Evolutionary conservation across 2,797 vertebrate genomes (phyloP), one percentile per base, ranked within the genome.

Genomic region (Toxotes lorentzi): DNA sequence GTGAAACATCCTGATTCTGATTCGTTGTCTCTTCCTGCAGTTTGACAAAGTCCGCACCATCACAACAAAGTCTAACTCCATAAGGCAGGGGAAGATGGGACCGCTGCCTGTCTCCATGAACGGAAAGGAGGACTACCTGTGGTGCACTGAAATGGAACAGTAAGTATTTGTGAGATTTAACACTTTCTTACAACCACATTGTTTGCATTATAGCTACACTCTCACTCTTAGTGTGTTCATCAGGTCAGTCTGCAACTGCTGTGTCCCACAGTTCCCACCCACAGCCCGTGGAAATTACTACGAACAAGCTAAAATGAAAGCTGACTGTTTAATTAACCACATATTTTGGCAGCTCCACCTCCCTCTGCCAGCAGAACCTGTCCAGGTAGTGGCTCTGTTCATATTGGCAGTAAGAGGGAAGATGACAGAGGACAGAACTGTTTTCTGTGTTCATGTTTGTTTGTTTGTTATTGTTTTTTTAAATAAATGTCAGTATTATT

Each of bases 101-200:
- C 88, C 91, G 0, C 92, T 96, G 0, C 95, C 95, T 0, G 95
- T 96, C 64, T 35, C 27, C 70, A 95, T 95, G 95, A 95, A 95
- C 3, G 95, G 93, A 67, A 95, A 95, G 56, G 95, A 96, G 43
- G 95, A 96, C 82, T 94, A 94, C 72, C 90, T 96, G 81, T 96
- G 95, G 95, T 95, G 94, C 76, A 95, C 95, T 1, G 95, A 96
- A 66, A 91, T 96, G 79, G 95, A 96, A 76, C 94, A 92, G 95
- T 96, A 83, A 94, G 87, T 12, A 21, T 57, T 59, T 60, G 54
- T 51, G 21, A 12, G 17, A 47, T 59, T 30, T 19, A 62, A 24
- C 9, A 27, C 56, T 7, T 23, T 38, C 34, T 7, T 38, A 40
- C 4, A 30, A 34, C 24, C n/a, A n/a, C 11, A 13, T 50, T 14